phyloP scores from a whole-genome alignment of 2,113 vertebrate genomes.

The Dolichotis patagonum region DNA sequence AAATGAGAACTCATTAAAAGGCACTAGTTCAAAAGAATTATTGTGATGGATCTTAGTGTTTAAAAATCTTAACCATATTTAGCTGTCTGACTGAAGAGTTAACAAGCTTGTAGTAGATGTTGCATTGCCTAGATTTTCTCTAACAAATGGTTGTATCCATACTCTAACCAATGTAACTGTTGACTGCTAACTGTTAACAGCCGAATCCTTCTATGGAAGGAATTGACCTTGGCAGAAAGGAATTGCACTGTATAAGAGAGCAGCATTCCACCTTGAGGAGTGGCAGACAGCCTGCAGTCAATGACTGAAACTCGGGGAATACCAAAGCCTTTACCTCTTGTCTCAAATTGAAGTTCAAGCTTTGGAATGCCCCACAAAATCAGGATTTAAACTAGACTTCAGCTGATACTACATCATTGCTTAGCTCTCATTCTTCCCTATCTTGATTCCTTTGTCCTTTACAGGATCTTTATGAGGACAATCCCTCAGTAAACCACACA shows the following conservation, averaged over 20 bases:
- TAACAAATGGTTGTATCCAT: neutral
- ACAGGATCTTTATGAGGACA: neutral
- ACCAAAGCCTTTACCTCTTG: conserved; percentile 27
- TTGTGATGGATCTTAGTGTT: neutral
- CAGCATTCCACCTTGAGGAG: neutral
- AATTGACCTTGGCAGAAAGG: neutral
- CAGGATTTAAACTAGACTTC: neutral
- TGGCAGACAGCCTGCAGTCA: neutral
- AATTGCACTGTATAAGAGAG: neutral
- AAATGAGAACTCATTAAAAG: conserved; percentile 22
- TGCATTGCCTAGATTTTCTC: conserved; percentile 11
- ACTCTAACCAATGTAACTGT: conserved; percentile 3
- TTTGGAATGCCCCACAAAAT: neutral
- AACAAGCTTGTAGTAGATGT: neutral
- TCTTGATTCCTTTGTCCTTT: conserved; percentile 20
- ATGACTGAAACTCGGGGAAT: neutral
- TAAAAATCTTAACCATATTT: neutral
- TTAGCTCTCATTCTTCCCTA: neutral
- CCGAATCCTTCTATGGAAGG: neutral
- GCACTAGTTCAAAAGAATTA: neutral
- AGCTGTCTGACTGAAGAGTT: neutral
- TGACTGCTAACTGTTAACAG: neutral
- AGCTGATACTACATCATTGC: neutral
- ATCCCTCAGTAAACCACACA: neutral
- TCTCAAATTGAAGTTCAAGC: conserved; percentile 23